These are phyloP conservation scores for Pollimyrus isidori DNA, from an alignment of 2,113 vertebrate genomes.

Conservation along the genomic window DNA sequence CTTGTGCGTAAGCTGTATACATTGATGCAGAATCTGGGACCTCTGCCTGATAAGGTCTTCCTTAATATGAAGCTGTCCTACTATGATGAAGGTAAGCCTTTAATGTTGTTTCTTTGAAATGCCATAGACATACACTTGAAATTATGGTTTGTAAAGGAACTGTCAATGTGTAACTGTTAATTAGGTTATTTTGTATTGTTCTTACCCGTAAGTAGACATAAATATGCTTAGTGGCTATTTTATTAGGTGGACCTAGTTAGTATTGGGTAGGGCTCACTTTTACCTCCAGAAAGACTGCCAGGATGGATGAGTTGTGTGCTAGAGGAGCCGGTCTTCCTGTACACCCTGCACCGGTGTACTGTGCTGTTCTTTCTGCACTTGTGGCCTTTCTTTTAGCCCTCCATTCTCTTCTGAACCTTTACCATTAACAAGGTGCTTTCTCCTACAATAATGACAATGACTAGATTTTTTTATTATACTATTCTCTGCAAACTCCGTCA, in stretches of 20 bases:
- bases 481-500: neutral
- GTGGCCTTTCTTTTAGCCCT: neutral
- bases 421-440: neutral
- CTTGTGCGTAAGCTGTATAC: conserved; percentile 87
- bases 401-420: neutral
- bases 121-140: neutral
- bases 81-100: conserved; percentile 73
- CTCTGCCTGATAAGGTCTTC: conserved; percentile 74
- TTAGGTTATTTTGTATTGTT: neutral
- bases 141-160: neutral
- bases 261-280: neutral
- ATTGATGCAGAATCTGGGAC: conserved; percentile 86
- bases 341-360: neutral
- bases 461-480: neutral
- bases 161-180: neutral
- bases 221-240: neutral
- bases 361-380: neutral
- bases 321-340: neutral
- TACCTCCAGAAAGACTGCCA: neutral
- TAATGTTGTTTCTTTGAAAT: neutral
- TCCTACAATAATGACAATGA: neutral
- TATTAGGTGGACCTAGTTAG: neutral
- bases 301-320: neutral
- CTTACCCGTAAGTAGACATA: neutral
- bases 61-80: conserved; percentile 92